Conservation (phyloP, 2,797 vertebrate species). For the Heteromormyrus szaboi region DNA sequence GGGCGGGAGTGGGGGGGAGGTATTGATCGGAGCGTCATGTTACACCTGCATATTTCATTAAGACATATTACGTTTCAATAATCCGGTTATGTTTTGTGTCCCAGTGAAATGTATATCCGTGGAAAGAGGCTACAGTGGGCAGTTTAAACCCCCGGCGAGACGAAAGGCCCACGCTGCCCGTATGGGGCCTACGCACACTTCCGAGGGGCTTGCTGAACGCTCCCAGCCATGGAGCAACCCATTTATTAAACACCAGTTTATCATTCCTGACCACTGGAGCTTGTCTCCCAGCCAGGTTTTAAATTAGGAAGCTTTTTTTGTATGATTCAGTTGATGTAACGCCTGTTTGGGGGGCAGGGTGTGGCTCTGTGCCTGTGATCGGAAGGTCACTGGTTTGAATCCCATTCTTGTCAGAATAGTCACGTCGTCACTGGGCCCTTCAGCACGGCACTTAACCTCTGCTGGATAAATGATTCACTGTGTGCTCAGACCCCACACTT, state of each 20-base stretch:
- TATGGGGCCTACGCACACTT: conserved; percentile 22
- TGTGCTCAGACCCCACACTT: not conserved
- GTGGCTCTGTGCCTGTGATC: not conserved
- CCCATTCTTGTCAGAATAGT: not conserved
- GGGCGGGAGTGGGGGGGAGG: conserved; percentile 12
- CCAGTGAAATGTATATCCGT: conserved; percentile 36
- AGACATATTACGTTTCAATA: conserved; percentile 29
- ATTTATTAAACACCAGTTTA: not conserved
- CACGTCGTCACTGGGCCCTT: not conserved
- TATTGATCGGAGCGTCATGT: conserved; percentile 25
- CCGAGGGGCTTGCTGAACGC: conserved; percentile 21
- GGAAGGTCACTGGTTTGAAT: not conserved
- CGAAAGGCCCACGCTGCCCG: not conserved
- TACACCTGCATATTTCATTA: conserved; percentile 35
- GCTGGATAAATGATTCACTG: not conserved
- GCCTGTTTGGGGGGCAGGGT: not conserved
- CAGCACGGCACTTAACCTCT: not conserved
- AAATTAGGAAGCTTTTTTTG: not conserved
- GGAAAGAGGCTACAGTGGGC: conserved; percentile 26
- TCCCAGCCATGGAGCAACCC: not conserved
- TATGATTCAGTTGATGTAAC: not conserved
- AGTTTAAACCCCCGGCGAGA: conserved; percentile 18
- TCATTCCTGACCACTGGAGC: not conserved
- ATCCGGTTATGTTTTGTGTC: conserved; percentile 25
- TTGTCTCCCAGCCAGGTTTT: not conserved